Conservation (phyloP, 2,888 invertebrate species). For the Hypsopygia costalis region DNA sequence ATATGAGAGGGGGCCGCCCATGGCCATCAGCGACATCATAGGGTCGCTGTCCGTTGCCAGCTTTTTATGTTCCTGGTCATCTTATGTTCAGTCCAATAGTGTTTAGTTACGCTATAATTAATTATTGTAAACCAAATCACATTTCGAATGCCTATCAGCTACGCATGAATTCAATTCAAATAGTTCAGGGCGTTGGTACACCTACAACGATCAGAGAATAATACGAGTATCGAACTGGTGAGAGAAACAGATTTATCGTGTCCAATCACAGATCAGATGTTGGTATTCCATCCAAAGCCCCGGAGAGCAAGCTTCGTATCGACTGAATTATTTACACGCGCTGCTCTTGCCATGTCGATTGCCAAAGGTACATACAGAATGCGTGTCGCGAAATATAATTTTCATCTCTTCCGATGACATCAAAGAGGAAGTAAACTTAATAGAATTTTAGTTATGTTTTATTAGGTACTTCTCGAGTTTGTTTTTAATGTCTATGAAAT, state of each 20-base stretch:
- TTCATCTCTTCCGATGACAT: conserved; percentile 24
- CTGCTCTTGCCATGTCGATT: conserved; percentile 36
- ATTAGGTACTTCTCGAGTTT: too few species aligned
- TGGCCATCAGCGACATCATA: too few species aligned
- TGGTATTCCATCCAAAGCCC: conserved; percentile 68
- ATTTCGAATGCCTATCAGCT: too few species aligned
- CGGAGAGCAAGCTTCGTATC: conserved; percentile 55
- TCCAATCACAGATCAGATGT: conserved; percentile 74
- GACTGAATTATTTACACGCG: conserved; percentile 73
- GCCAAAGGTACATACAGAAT: conserved; percentile 18
- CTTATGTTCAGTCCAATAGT: too few species aligned
- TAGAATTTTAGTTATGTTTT: conserved; percentile 11
- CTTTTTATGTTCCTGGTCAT: too few species aligned
- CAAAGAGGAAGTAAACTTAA: too few species aligned
- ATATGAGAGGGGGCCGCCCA: too few species aligned
- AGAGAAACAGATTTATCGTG: conserved; percentile 63
- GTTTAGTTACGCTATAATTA: too few species aligned
- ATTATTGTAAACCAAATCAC: too few species aligned
- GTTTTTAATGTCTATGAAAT: too few species aligned
- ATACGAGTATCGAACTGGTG: conserved; percentile 15
- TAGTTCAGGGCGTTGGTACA: background rate
- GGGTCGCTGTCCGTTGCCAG: too few species aligned
- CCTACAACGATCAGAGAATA: background rate
- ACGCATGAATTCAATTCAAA: background rate
- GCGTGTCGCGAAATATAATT: conserved; percentile 41